Conservation (phyloP, 1,140 invertebrate genomes). For the Cryptotermes secundus region DNA sequence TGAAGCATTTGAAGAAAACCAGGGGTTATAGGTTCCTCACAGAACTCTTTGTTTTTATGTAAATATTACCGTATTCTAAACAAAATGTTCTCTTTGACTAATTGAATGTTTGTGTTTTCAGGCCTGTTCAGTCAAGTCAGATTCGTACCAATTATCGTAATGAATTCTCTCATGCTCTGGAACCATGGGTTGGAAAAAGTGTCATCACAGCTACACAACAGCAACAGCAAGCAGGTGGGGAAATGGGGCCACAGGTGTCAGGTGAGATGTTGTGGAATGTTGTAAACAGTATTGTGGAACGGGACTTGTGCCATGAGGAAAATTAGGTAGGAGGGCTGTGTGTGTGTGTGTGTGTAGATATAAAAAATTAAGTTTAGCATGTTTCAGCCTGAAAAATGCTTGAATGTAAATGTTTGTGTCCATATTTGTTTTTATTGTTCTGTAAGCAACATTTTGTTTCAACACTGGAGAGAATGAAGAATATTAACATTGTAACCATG, state of each 20-base stretch:
- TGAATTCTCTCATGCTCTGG: constrained; percentile 63
- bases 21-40: too few relatives aligned
- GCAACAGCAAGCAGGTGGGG: constrained; percentile 31
- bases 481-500: too few relatives aligned
- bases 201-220: constrained; percentile 26
- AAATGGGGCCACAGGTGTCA: neutral
- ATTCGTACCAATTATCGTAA: constrained; percentile 64
- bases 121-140: constrained; percentile 56
- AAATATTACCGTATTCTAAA: too few relatives aligned
- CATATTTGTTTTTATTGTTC: too few relatives aligned
- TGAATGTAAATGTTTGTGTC: too few relatives aligned
- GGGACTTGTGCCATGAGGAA: neutral
- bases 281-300: neutral
- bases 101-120: constrained; percentile 40
- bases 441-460: too few relatives aligned
- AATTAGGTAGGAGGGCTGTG: neutral
- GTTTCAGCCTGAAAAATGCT: too few relatives aligned
- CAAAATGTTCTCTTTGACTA: too few relatives aligned
- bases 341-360: neutral
- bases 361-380: neutral
- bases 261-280: constrained; percentile 21
- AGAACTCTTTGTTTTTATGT: too few relatives aligned
- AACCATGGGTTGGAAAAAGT: constrained; percentile 57
- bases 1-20: too few relatives aligned
- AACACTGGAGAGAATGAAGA: too few relatives aligned